Conservation (phyloP, 1,140 invertebrate species). For the Brachionus koreanus region DNA sequence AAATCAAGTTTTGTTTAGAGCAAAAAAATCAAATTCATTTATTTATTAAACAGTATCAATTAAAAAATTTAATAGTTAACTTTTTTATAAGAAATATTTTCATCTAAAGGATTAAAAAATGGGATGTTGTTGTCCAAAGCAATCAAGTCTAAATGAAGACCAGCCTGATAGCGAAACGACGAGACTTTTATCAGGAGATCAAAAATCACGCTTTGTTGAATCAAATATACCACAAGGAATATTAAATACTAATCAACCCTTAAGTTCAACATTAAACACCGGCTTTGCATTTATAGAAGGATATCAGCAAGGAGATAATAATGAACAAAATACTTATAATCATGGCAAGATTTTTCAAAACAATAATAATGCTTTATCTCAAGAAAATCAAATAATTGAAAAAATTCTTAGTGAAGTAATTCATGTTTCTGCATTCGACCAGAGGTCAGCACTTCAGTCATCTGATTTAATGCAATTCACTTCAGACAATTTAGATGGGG, state of each 20-base stretch:
- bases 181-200: slow-evolving; percentile 19
- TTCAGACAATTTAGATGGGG: background rate
- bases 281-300: background rate
- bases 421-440: slow-evolving; percentile 23
- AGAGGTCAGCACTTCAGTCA: background rate
- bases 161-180: background rate
- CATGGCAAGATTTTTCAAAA: background rate
- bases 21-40: too few species aligned
- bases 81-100: too few species aligned
- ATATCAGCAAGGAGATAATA: background rate
- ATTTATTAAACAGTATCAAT: too few species aligned
- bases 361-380: background rate
- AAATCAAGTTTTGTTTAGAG: too few species aligned
- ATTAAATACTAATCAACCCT: background rate
- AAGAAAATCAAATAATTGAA: slow-evolving; percentile 26
- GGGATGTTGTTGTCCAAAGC: slow-evolving; percentile 42
- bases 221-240: background rate
- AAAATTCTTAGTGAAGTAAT: slow-evolving; percentile 40
- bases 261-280: background rate
- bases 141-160: background rate
- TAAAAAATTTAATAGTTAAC: too few species aligned
- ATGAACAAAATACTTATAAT: background rate
- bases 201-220: slow-evolving; percentile 43
- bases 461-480: background rate
- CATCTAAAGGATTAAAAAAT: background rate